Evolutionary conservation across 2,113 vertebrate genomes (phyloP).

Genomic region (Peromyscus polionotus): DNA sequence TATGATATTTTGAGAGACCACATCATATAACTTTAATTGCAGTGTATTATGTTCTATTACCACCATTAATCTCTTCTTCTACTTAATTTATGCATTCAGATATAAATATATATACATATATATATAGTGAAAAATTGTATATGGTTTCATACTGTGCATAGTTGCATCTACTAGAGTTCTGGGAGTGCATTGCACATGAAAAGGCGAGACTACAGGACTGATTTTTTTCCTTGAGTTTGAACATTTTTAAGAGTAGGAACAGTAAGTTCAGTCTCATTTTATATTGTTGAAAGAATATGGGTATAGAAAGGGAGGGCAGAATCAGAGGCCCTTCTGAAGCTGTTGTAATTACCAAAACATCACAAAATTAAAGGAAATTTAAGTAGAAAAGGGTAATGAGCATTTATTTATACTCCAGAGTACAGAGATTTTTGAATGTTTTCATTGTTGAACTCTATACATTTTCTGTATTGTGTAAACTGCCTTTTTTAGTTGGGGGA

Average conservation of each 20-base stretch:
- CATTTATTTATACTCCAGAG: slow-evolving; percentile 3
- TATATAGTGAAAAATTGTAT: neutral
- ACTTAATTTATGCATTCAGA: neutral
- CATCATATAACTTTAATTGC: neutral
- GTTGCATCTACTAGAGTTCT: neutral
- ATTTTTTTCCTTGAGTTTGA: neutral
- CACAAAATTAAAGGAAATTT: slow-evolving; percentile 38
- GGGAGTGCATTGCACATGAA: neutral
- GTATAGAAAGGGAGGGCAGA: neutral
- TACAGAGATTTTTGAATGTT: slow-evolving; percentile 2
- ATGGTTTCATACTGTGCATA: neutral
- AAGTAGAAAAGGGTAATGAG: neutral
- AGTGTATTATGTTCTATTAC: neutral
- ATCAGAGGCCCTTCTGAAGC: neutral
- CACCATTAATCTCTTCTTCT: neutral
- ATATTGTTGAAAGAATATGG: neutral
- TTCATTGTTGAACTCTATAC: neutral
- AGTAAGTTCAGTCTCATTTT: neutral
- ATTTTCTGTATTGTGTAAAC: slow-evolving; percentile 35
- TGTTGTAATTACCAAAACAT: slow-evolving; percentile 28
- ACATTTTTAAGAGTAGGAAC: neutral
- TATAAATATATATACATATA: neutral
- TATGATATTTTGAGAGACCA: neutral
- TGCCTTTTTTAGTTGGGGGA: slow-evolving; percentile 31
- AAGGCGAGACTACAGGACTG: neutral